phyloP scores from a whole-genome alignment of 2,797 vertebrate species.

The Galagoides demidoff region DNA sequence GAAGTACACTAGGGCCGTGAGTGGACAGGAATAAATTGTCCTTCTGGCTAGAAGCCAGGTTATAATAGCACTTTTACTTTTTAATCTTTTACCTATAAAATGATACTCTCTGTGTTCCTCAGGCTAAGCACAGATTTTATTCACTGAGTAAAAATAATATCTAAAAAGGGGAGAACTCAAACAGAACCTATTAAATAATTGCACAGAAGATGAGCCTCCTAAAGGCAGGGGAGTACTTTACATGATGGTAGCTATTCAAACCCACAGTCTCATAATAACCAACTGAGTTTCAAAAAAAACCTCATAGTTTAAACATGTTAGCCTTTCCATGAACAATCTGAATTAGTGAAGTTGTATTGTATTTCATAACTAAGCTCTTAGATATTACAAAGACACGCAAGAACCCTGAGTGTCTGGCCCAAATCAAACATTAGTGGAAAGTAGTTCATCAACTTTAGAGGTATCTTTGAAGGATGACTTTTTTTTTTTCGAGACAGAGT shows the following conservation, averaged over 20 bases:
- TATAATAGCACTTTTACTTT: not conserved
- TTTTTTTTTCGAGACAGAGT: not conserved
- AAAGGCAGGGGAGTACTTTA: not conserved
- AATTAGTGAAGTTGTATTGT: not conserved
- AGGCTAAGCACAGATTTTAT: not conserved
- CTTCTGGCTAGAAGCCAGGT: not conserved
- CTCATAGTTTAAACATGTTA: not conserved
- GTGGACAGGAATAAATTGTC: not conserved
- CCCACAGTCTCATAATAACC: not conserved
- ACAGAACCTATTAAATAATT: not conserved
- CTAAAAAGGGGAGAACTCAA: not conserved
- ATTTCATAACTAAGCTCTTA: not conserved
- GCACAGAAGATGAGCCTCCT: not conserved
- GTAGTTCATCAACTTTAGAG: not conserved
- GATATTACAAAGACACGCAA: not conserved
- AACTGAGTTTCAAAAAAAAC: not conserved
- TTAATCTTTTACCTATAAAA: not conserved
- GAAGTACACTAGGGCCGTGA: not conserved
- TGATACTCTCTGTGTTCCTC: not conserved
- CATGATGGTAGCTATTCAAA: not conserved
- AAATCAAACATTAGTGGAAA: not conserved
- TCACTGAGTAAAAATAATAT: not conserved
- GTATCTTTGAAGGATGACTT: not conserved
- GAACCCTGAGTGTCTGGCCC: not conserved
- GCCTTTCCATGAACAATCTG: not conserved